Conservation (phyloP, 2,888 invertebrate species). For the Lithosia quadra region DNA sequence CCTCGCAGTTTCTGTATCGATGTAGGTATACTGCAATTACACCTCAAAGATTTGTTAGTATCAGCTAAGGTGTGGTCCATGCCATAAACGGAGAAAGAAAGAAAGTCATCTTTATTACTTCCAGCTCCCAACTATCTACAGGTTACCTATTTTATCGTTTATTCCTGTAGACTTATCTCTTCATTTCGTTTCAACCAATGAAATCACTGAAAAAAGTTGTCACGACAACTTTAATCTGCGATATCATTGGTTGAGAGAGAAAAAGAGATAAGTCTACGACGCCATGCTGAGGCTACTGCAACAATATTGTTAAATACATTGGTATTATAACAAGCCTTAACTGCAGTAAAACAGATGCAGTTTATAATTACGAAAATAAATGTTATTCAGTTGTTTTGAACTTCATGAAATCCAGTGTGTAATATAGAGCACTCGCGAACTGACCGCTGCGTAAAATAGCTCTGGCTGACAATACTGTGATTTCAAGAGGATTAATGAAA, state of each 20-base stretch:
- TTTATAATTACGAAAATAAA: not conserved
- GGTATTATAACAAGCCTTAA: not conserved
- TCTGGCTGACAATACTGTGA: constrained; percentile 14
- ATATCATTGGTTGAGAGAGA: too few species aligned
- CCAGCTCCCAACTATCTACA: not conserved
- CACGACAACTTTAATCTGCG: too few species aligned
- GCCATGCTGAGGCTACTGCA: too few species aligned
- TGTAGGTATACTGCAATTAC: constrained; percentile 76
- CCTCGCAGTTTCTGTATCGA: constrained; percentile 58
- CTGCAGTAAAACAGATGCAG: not conserved
- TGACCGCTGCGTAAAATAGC: constrained; percentile 12
- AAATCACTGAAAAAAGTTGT: too few species aligned
- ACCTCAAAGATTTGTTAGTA: constrained; percentile 76
- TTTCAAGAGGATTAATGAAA: constrained; percentile 16
- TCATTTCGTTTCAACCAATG: too few species aligned
- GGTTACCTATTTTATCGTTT: not conserved
- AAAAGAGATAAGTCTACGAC: too few species aligned
- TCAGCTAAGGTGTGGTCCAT: constrained; percentile 56
- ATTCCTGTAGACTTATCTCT: too few species aligned
- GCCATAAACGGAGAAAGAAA: constrained; percentile 45
- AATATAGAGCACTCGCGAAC: constrained; percentile 10
- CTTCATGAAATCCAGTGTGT: not conserved
- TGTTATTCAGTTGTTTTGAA: not conserved
- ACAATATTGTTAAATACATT: too few species aligned
- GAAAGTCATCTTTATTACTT: constrained; percentile 11